Evolutionary conservation across 1,140 invertebrate genomes (phyloP).

Genomic region (Drosophila pseudoananassae): DNA sequence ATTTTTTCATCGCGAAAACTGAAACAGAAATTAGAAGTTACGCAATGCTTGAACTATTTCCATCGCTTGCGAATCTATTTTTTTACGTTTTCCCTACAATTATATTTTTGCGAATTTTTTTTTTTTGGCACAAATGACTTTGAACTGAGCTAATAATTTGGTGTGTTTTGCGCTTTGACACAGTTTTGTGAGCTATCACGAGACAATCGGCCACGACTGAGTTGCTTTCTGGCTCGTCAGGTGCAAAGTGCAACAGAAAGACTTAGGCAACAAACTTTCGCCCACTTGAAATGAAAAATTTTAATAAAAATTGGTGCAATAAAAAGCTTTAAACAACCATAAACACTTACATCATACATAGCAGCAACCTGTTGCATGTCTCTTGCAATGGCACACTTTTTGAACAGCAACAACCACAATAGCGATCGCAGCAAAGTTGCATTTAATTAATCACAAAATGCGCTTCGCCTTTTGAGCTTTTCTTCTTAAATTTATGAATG

Average conservation of each 20-base stretch:
- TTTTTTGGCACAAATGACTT: constrained; percentile 49
- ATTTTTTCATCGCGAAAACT: constrained; percentile 55
- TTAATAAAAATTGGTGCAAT: constrained; percentile 45
- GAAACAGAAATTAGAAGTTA: constrained; percentile 41
- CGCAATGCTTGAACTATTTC: constrained; percentile 61
- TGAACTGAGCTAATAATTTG: constrained; percentile 33
- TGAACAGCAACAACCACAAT: constrained; percentile 20
- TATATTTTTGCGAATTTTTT: constrained; percentile 67
- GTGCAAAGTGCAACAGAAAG: constrained; percentile 69
- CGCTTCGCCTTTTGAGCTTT: constrained; percentile 53
- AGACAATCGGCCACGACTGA: constrained; percentile 59
- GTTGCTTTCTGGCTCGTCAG: constrained; percentile 58
- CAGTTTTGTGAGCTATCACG: constrained; percentile 30
- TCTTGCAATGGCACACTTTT: constrained; percentile 71
- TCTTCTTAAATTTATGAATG: constrained; percentile 70
- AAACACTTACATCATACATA: constrained; percentile 43
- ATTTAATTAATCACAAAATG: constrained; percentile 79
- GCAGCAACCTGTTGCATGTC: constrained; percentile 61
- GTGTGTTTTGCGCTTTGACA: constrained; percentile 40
- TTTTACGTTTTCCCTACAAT: constrained; percentile 25
- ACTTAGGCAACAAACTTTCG: constrained; percentile 67
- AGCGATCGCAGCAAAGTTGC: constrained; percentile 49
- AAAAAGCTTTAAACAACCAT: constrained; percentile 57
- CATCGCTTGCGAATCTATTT: constrained; percentile 40
- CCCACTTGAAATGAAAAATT: constrained; percentile 28